Conservation (phyloP, 2,797 vertebrate genomes). For the Poeciliopsis infans region DNA sequence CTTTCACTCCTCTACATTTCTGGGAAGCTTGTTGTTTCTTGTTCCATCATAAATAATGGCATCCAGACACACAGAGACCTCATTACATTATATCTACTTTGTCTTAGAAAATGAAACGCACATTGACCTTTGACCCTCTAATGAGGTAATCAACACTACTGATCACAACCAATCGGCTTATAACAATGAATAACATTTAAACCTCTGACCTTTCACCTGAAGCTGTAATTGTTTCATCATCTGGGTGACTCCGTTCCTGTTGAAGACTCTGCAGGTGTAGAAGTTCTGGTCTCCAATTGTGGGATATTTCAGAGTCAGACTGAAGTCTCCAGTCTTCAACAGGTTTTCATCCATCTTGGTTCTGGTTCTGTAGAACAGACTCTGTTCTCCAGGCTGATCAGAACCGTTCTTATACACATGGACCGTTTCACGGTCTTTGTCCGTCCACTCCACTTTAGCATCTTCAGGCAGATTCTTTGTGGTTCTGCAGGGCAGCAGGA, state of each 20-base stretch:
- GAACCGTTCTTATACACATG: neutral
- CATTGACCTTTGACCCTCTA: neutral
- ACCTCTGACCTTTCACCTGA: neutral
- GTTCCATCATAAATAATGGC: too few species aligned
- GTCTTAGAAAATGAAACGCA: too few species aligned
- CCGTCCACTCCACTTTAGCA: neutral
- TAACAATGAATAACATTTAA: neutral
- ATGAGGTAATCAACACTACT: neutral
- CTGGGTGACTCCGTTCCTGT: accelerated
- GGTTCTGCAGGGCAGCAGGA: neutral
- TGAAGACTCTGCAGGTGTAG: neutral
- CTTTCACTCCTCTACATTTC: too few species aligned
- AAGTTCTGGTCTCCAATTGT: neutral
- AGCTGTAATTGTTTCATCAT: neutral
- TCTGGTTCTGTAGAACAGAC: neutral
- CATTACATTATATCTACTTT: too few species aligned
- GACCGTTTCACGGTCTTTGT: accelerated
- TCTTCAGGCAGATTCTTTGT: neutral
- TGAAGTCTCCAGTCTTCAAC: neutral
- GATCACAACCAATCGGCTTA: neutral
- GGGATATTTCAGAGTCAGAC: neutral
- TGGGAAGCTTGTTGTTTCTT: too few species aligned
- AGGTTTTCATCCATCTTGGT: too few species aligned
- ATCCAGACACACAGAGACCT: too few species aligned
- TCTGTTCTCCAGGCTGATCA: neutral